Base-by-base conservation (phyloP, 2,797 vertebrate species). In the Coccyzus lansbergi region DNA sequence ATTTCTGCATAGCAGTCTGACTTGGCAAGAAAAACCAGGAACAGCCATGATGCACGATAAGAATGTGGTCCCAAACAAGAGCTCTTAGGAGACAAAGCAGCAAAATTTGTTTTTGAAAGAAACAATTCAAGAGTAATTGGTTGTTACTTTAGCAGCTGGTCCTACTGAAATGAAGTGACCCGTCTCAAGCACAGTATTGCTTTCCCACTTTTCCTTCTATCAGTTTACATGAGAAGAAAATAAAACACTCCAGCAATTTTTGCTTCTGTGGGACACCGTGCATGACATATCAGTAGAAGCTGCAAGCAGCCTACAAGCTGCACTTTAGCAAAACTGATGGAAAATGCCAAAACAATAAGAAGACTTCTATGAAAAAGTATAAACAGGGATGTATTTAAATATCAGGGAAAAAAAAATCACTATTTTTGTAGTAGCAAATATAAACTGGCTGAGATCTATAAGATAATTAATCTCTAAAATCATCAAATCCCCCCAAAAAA, bases 131-230 rank as follows among this genome's bases (percentile, higher is more conserved):
- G 15, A 34, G 9, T 7, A 36, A 6, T 17, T 83, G 31, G 19
- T 60, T 63, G 63, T 48, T 82, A 22, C n/a, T 82, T 67, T 82
- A 59, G n/a, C 80, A 72, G 15, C 4, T 59, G 15, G 8, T 67
- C 24, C 56, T 88, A 31, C n/a, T 29, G 71, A 78, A 33, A 5
- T n/a, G 60, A 85, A 44, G 42, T n/a, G 62, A 70, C 36, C 31
- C 25, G 29, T 28, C 33, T 71, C 5, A 6, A 63, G 29, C 19
- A 42, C 7, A 58, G 12, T 18, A 21, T 25, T 78, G 8, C 10
- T 95, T 79, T 78, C 51, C 38, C 83, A 46, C 15, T 11, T 85
- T 85, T 75, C 26, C 18, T 60, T 11, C 25, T 68, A 85, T 83
- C 53, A 25, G 18, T 62, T 71, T 80, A 25, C 49, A 15, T 74